A percentile compares a stretch with the other conserved stretches of the same genome.
Conservation (phyloP, 2,113 vertebrate genomes). For the Laticauda laticaudata region DNA sequence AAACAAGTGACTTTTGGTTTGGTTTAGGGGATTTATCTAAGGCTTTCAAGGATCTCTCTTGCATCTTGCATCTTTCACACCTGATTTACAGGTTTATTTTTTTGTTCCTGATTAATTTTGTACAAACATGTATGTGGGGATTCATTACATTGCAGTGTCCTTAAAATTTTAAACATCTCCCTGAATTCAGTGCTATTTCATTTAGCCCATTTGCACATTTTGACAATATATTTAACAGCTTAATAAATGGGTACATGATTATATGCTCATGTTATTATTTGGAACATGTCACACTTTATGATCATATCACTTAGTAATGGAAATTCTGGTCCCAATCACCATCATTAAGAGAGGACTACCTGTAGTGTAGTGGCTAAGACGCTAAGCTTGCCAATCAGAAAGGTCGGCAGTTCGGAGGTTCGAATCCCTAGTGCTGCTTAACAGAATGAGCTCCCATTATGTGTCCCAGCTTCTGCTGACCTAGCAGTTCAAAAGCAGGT, state of each 20-base stretch:
- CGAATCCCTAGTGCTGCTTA: too few relatives aligned
- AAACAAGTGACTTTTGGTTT: neutral
- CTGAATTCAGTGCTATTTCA: neutral
- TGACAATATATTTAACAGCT: neutral
- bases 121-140: accelerated
- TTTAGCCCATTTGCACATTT: neutral
- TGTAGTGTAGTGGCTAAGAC: too few relatives aligned
- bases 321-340: neutral
- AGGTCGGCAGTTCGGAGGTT: too few relatives aligned
- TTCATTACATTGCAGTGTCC: neutral
- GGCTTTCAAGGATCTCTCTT: neutral
- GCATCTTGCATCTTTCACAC: neutral
- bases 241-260: neutral
- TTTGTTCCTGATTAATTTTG: neutral
- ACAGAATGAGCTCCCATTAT: too few relatives aligned
- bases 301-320: neutral
- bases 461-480: too few relatives aligned
- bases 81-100: neutral
- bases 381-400: too few relatives aligned
- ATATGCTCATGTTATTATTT: neutral
- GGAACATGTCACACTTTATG: neutral
- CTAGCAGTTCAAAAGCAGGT: too few relatives aligned
- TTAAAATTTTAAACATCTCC: neutral
- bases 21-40: neutral
- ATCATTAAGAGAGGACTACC: neutral